These are phyloP conservation scores for Xylota segnis DNA, from an alignment of 2,888 invertebrate species.

Conservation along the genomic window DNA sequence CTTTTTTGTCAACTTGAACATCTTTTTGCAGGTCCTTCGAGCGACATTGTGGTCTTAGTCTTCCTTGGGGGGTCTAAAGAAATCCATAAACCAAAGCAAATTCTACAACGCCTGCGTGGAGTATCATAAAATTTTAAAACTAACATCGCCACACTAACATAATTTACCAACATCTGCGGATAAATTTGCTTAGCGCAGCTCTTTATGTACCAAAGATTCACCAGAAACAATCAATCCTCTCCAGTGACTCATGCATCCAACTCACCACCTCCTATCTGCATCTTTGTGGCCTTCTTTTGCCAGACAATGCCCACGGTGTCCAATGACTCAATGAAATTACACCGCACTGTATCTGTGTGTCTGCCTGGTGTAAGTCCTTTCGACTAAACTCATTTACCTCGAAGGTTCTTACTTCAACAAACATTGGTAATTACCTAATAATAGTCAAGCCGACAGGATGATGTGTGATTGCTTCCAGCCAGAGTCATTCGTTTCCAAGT, in stretches of 20 bases:
- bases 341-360: neutral
- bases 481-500: slow-evolving; percentile 59
- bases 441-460: slow-evolving; percentile 77
- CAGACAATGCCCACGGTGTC: slow-evolving; percentile 26
- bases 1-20: no score
- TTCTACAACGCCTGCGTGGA: neutral
- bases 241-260: slow-evolving; percentile 32
- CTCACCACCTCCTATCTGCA: neutral
- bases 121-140: neutral
- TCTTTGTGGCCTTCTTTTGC: neutral
- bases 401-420: slow-evolving; percentile 70
- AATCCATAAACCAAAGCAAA: no score
- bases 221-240: slow-evolving; percentile 48
- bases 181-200: slow-evolving; percentile 25
- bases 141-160: slow-evolving; percentile 10
- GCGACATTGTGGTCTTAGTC: no score
- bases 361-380: slow-evolving; percentile 32
- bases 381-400: slow-evolving; percentile 54
- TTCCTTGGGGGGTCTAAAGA: no score
- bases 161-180: slow-evolving; percentile 20
- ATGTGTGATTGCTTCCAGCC: slow-evolving; percentile 75
- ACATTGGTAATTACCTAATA: slow-evolving; percentile 77
- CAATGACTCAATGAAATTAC: slow-evolving; percentile 66
- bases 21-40: no score
- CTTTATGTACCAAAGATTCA: slow-evolving; percentile 17